A percentile compares a stretch with the other conserved stretches of the same genome.
Conservation (phyloP, 2,113 vertebrate genomes). For the Rhadina sibilatrix region DNA sequence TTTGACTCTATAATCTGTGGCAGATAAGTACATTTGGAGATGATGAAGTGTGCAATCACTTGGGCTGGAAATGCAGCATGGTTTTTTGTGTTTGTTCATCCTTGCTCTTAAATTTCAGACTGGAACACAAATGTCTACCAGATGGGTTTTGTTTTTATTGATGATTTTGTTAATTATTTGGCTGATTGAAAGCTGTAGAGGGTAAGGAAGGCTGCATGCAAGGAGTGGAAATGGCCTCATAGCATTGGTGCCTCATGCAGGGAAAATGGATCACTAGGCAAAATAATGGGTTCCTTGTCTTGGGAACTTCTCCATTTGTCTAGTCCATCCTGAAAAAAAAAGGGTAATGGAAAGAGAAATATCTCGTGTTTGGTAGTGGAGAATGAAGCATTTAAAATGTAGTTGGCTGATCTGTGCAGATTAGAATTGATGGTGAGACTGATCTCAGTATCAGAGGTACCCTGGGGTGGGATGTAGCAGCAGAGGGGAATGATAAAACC, state of each 20-base stretch:
- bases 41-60: background rate
- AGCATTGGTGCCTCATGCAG: fast-evolving
- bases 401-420: background rate
- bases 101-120: background rate
- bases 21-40: background rate
- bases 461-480: background rate
- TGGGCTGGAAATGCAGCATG: background rate
- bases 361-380: background rate
- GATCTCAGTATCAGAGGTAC: background rate
- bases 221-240: background rate
- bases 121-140: background rate
- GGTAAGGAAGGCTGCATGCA: background rate
- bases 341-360: background rate
- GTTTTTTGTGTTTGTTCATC: background rate
- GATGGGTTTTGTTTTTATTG: background rate
- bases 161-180: background rate
- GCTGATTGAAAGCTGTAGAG: background rate
- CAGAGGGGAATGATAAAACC: background rate
- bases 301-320: background rate
- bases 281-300: background rate
- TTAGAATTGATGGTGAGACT: background rate
- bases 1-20: background rate
- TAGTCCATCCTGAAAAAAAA: background rate
- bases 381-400: background rate
- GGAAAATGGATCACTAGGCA: background rate